These are phyloP conservation scores for Trematocara marginatum DNA, from an alignment of 2,113 vertebrate genomes.

Conservation along the genomic window DNA sequence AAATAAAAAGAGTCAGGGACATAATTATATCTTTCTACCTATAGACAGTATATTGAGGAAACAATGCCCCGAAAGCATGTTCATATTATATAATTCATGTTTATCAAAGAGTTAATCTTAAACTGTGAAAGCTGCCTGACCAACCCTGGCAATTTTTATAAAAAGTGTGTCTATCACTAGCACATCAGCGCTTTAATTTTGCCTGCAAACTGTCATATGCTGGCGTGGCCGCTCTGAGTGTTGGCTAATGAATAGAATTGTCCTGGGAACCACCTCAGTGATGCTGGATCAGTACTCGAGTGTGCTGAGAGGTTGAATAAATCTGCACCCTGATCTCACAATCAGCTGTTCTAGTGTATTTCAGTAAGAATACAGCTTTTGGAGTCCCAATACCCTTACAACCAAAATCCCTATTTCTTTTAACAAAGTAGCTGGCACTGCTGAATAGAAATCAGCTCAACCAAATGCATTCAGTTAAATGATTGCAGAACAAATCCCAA, in stretches of 20 bases:
- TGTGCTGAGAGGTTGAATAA: constrained; percentile 20
- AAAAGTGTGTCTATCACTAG: background rate
- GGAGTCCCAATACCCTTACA: constrained; percentile 7
- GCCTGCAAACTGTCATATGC: background rate
- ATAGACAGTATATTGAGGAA: background rate
- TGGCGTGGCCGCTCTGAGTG: background rate
- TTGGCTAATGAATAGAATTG: constrained; percentile 25
- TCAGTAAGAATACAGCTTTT: constrained; percentile 27
- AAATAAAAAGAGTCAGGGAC: background rate
- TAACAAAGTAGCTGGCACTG: constrained; percentile 40
- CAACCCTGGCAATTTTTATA: background rate
- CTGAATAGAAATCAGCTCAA: constrained; percentile 28
- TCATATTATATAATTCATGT: background rate
- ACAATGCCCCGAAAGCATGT: background rate
- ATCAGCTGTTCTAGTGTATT: constrained; percentile 16
- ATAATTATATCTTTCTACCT: background rate
- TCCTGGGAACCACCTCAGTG: constrained; percentile 17
- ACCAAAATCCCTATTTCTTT: constrained; percentile 20
- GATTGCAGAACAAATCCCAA: constrained; percentile 46
- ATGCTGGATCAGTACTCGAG: constrained; percentile 17
- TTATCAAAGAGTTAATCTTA: background rate
- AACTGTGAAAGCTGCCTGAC: background rate
- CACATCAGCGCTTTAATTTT: background rate
- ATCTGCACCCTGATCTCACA: constrained; percentile 39
- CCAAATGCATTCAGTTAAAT: constrained; percentile 23